Evolutionary conservation across 2,797 vertebrate genomes (phyloP).

Genomic region (Phyllotis vaccarum): DNA sequence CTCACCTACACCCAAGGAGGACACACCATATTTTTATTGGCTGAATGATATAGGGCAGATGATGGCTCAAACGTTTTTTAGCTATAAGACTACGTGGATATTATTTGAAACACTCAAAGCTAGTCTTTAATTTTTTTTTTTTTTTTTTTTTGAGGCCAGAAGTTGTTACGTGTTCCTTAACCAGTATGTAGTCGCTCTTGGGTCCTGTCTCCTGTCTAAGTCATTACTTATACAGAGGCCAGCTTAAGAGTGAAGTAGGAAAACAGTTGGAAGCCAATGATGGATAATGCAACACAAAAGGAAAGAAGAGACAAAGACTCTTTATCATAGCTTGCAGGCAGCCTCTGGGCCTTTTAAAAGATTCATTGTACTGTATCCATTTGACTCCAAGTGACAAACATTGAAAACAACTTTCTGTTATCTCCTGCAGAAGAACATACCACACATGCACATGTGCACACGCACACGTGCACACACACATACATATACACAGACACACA

Average conservation of each 20-base stretch:
- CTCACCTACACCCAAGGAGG: background rate
- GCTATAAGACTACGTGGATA: background rate
- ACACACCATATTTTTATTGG: background rate
- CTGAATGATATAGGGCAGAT: background rate
- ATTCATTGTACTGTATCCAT: background rate
- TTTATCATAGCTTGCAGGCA: background rate
- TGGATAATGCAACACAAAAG: background rate
- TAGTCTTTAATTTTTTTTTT: background rate
- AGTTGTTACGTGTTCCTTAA: background rate
- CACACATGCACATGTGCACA: background rate
- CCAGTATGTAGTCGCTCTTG: background rate
- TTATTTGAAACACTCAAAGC: background rate
- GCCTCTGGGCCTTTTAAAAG: background rate
- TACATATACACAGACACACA: background rate
- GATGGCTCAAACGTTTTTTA: background rate
- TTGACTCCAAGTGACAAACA: constrained; percentile 10
- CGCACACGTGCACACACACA: background rate
- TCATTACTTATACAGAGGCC: background rate
- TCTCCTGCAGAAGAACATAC: background rate
- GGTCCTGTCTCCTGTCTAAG: background rate
- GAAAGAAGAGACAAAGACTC: background rate
- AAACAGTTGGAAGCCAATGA: background rate
- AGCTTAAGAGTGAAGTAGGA: background rate
- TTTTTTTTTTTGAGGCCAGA: background rate
- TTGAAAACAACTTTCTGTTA: background rate